Conservation (phyloP, 2,888 invertebrate genomes). For the Junonia oenone region DNA sequence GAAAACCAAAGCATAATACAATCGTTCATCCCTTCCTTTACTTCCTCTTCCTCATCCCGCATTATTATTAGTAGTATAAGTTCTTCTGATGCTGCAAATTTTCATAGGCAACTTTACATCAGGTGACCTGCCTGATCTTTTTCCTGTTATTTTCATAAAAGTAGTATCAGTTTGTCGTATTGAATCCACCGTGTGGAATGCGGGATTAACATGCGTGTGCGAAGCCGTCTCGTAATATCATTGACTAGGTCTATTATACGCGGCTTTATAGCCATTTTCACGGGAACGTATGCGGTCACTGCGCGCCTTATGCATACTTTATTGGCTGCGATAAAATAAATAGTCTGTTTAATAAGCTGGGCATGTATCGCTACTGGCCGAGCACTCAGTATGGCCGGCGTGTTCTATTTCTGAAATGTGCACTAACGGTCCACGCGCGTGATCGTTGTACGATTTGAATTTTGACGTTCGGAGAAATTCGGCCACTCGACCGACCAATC, state of each 20-base stretch:
- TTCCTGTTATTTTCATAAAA: too few species aligned
- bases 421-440: slow-evolving; percentile 73
- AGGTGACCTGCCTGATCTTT: too few species aligned
- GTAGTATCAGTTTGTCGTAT: neutral
- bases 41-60: too few species aligned
- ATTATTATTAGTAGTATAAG: too few species aligned
- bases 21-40: too few species aligned
- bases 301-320: slow-evolving; percentile 58
- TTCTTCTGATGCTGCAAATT: too few species aligned
- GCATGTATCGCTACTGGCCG: slow-evolving; percentile 64
- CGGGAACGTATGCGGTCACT: slow-evolving; percentile 47
- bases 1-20: too few species aligned
- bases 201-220: slow-evolving; percentile 7
- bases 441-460: slow-evolving; percentile 70
- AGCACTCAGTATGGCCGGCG: slow-evolving; percentile 73
- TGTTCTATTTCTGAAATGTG: slow-evolving; percentile 78
- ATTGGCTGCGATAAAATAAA: slow-evolving; percentile 69
- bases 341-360: slow-evolving; percentile 69
- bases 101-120: too few species aligned
- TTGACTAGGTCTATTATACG: slow-evolving; percentile 33
- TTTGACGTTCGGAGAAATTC: slow-evolving; percentile 75
- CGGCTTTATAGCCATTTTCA: slow-evolving; percentile 42
- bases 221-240: slow-evolving; percentile 23
- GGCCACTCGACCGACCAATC: slow-evolving; percentile 51
- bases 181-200: slow-evolving; percentile 13